A percentile compares a stretch with the other conserved stretches of the same genome.
Evolutionary conservation across 1,140 invertebrate genomes (phyloP).

Genomic region (Rhagoletis pomonella): DNA sequence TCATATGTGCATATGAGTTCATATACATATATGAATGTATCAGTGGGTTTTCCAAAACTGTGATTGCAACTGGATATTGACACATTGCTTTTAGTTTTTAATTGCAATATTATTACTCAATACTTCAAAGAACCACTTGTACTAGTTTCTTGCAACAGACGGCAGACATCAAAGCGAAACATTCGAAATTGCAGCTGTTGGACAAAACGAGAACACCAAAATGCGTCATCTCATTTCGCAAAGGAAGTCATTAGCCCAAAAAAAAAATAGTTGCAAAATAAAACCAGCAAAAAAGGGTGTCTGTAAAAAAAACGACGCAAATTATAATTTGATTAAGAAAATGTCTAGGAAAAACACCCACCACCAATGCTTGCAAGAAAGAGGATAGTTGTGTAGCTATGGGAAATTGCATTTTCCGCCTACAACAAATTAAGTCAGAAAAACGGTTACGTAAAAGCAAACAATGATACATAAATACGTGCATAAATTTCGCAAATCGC

Average conservation of each 20-base stretch:
- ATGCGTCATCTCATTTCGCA: not conserved
- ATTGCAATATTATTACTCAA: too few species aligned
- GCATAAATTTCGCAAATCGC: conserved; percentile 7
- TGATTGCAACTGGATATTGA: too few species aligned
- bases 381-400: not conserved
- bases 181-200: not conserved
- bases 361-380: not conserved
- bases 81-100: too few species aligned
- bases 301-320: not conserved
- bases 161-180: not conserved
- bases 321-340: not conserved
- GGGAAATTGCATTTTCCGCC: conserved; percentile 3
- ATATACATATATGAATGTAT: too few species aligned
- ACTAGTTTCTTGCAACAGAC: too few species aligned
- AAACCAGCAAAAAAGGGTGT: not conserved
- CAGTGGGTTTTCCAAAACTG: too few species aligned
- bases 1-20: too few species aligned
- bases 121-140: too few species aligned
- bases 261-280: not conserved
- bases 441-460: not conserved
- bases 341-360: not conserved
- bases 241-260: not conserved
- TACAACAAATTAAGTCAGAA: not conserved
- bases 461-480: not conserved
- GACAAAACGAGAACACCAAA: not conserved